Conservation (phyloP, 2,113 vertebrate genomes). For the Pluvianellus socialis region DNA sequence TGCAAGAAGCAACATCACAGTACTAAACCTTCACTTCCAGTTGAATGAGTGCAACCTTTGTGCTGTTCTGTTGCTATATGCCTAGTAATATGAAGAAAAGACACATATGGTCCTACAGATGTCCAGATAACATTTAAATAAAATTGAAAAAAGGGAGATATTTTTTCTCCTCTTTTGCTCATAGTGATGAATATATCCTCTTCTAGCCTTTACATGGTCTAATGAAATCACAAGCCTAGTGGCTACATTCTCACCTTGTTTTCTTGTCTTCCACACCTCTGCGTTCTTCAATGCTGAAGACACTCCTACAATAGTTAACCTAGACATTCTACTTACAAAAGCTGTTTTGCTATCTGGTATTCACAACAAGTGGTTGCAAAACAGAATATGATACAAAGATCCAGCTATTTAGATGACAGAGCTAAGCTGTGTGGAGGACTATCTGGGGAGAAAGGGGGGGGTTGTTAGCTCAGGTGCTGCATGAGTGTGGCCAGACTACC, state of each 20-base stretch:
- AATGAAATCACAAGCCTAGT: neutral
- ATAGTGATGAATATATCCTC: neutral
- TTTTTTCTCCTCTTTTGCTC: neutral
- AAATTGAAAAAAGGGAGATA: neutral
- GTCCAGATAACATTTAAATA: neutral
- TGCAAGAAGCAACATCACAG: neutral
- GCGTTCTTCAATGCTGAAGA: neutral
- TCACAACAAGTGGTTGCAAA: neutral
- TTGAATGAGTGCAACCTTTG: neutral
- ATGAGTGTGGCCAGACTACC: neutral
- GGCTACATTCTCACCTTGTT: neutral
- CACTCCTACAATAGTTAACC: neutral
- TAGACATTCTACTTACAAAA: neutral
- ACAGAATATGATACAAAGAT: neutral
- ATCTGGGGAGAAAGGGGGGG: neutral
- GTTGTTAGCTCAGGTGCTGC: neutral
- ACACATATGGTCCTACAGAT: neutral
- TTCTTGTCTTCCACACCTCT: neutral
- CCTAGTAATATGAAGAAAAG: neutral
- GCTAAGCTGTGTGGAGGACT: neutral
- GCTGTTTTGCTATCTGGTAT: neutral
- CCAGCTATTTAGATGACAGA: neutral
- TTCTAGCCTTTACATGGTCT: neutral
- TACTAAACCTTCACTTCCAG: neutral
- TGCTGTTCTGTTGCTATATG: neutral